Percentiles rank a stretch among this genome's conserved stretches.
Conservation (phyloP, 1,140 invertebrate genomes). For the Palaemon carinicauda region DNA sequence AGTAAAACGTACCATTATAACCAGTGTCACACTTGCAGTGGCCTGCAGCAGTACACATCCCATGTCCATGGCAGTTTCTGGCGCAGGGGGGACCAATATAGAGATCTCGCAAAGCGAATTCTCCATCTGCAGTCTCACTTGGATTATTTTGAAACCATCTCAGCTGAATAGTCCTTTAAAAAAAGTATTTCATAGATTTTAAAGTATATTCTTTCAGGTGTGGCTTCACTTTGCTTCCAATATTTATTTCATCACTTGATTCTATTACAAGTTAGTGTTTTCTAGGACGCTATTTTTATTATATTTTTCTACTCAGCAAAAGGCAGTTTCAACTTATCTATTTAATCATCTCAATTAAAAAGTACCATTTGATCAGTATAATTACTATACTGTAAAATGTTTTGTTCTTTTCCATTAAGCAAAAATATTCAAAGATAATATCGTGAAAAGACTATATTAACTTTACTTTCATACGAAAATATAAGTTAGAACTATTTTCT, state of each 20-base stretch:
- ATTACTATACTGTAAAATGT: no score
- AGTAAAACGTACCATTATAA: constrained; percentile 62
- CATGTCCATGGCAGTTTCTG: constrained; percentile 66
- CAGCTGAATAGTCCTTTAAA: constrained; percentile 9
- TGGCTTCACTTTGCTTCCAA: no score
- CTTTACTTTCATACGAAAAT: background rate
- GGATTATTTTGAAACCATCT: constrained; percentile 35
- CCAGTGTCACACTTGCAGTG: constrained; percentile 65
- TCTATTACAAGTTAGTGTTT: no score
- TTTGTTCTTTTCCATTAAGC: no score
- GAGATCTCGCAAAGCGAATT: constrained; percentile 67
- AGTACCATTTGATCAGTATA: no score
- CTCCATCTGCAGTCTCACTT: constrained; percentile 4
- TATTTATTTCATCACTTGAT: no score
- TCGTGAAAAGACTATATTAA: no score
- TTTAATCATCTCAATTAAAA: no score
- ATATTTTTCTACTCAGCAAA: no score
- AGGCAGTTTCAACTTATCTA: no score
- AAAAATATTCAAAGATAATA: no score
- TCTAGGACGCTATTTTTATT: no score
- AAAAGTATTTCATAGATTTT: constrained; percentile 65
- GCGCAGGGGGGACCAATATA: constrained; percentile 67
- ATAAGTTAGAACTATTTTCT: background rate
- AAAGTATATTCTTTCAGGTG: constrained; percentile 61
- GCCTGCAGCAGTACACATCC: constrained; percentile 64